Base-by-base conservation (phyloP, 2,797 vertebrate species). In the Alcedo atthis region DNA sequence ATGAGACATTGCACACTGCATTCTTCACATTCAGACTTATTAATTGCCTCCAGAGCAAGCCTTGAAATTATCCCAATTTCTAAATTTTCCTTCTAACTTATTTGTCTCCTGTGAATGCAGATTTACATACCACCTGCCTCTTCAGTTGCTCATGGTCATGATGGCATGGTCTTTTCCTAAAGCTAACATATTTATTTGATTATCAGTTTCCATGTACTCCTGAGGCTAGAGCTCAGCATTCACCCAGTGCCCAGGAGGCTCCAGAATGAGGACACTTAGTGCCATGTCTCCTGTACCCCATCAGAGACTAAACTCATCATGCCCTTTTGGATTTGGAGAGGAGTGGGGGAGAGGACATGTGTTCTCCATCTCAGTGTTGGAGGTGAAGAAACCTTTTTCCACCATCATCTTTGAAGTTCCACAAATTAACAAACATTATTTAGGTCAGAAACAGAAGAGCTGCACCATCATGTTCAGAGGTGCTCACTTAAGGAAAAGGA, bases 181-280 rank as follows among this genome's bases (percentile, higher is more conserved):
- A 54, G 33, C 12, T 1, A 3, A 33, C 19, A 28, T 4, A 6
- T 2, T 30, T 66, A 43, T n/a, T 80, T 62, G 8, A n/a, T 28
- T 1, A 1, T 20, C 54, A 17, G 33, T 35, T 80, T 9, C 54
- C 0, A 2, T 19, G 11, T n/a, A 33, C 1, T 1, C 7, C 9
- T 15, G 10, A 51, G 20, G 21, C 30, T 63, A 7, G 14, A 1
- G 12, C 51, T 84, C 26, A 28, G 20, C 15, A 3, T 61, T 70
- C 33, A 48, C 25, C 14, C 28, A 32, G 45, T 63, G 24, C 22
- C 20, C 62, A 33, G 66, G 46, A 71, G 22, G 24, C 19, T 81
- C 6, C n/a, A n/a, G 48, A 21, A 21, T 0, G 2, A 71, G 57
- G 42, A 17, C 17, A 70, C 7, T 8, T 26, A 48, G 54, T 2